Evolutionary conservation across 35 echinoderm and acorn worm genomes (phyloP), one percentile per base, ranked within the genome.

Genomic region (Patiria miniata): DNA sequence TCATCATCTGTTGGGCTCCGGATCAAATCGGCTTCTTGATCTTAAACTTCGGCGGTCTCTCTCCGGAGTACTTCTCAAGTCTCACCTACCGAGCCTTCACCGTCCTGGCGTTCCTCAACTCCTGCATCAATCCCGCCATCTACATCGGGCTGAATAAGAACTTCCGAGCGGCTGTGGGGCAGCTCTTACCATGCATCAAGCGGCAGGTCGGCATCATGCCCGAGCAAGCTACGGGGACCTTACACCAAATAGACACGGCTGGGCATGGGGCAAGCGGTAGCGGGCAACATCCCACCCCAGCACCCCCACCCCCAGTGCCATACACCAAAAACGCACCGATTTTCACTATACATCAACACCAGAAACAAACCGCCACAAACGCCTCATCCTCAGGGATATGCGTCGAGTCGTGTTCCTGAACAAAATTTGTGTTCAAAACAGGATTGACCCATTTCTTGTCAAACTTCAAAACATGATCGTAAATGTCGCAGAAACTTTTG

Each of bases 1-100:
- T 95, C 76, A 81, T 91, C 16, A 39, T 95, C 19, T 95, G 93
- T 36, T 95, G 93, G 93, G 85, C 79, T 34, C 90, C 90, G n/a
- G 85, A 95, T 76, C 89, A 92, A 57, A 19, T 82, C 1, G 39
- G 21, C 5, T 82, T 51, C 44, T 42, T 82, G 6, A 32, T 52
- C 32, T 33, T 51, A 14, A 82, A 82, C 32, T 42, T 82, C 14
- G 80, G 80, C 14, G 28, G 40, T 9, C 18, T 82, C 1, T 53
- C 80, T 16, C 80, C 39, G 0, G 28, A 32, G 9, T 82, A 51
- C 33, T 33, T 82, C 10, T 8, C 21, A 1, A 53, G 80, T 15
- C 14, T 33, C 2, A 47, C 44, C 7, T 52, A 82, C 80, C 40
- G 44, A 19, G 19, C 22, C 21, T 56, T 82, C 32, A 53, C 51